Conservation (phyloP, 2,113 vertebrate genomes). For the Rhinolophus sinicus region DNA sequence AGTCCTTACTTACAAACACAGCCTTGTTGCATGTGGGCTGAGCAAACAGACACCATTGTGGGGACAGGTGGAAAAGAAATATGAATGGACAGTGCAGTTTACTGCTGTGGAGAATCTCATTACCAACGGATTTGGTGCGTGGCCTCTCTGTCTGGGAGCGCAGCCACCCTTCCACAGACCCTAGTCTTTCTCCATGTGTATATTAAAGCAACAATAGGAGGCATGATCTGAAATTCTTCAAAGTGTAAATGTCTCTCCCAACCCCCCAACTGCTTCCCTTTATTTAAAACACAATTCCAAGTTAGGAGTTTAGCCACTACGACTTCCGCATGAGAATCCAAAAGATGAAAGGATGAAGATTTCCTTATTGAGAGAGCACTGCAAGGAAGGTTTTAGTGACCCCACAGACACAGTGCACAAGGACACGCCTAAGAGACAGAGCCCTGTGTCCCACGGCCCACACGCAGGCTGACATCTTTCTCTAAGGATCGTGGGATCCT, state of each 20-base stretch:
- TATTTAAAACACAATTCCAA: slow-evolving; percentile 48
- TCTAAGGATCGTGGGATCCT: neutral
- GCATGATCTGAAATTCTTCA: slow-evolving; percentile 61
- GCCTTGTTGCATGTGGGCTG: slow-evolving; percentile 85
- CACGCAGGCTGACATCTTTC: neutral
- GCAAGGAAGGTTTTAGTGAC: neutral
- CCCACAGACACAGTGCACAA: accelerated
- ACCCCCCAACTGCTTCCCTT: neutral
- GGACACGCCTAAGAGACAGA: neutral
- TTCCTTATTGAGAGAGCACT: neutral
- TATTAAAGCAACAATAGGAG: slow-evolving; percentile 54
- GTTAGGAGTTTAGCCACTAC: neutral
- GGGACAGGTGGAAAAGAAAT: slow-evolving; percentile 87
- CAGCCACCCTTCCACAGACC: neutral
- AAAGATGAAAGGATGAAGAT: neutral
- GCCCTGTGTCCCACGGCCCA: accelerated
- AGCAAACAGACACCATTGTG: slow-evolving; percentile 87
- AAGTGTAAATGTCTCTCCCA: neutral
- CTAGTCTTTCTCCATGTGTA: slow-evolving; percentile 53
- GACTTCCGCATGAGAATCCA: neutral
- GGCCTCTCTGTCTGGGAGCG: slow-evolving; percentile 71
- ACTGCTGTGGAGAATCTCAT: slow-evolving; percentile 78
- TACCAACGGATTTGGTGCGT: slow-evolving; percentile 68
- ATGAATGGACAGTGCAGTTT: slow-evolving; percentile 88
- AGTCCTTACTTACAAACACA: slow-evolving; percentile 85